Percentiles rank a stretch among this genome's conserved stretches.
These are phyloP conservation scores for Mus minutoides DNA, from an alignment of 2,797 vertebrate genomes.

Conservation along the genomic window DNA sequence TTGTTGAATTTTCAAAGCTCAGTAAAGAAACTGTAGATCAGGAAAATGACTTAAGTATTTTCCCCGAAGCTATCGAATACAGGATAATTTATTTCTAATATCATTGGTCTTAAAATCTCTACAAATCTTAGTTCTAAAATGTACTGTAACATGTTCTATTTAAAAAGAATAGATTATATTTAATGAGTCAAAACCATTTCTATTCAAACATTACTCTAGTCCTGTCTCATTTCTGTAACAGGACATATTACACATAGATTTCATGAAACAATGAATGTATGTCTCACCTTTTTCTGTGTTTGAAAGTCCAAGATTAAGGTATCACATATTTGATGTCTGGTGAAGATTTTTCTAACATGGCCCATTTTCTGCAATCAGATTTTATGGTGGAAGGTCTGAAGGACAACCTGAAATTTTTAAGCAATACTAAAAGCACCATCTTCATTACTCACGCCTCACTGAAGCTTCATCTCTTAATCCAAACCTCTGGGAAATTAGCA, in stretches of 20 bases:
- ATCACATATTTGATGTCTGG: rapidly evolving
- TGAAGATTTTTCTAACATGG: no score
- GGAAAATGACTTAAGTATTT: background rate
- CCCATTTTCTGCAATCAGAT: background rate
- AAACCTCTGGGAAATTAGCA: background rate
- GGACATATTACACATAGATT: background rate
- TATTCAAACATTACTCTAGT: background rate
- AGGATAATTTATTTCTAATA: background rate
- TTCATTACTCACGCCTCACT: background rate
- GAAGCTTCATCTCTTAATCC: background rate
- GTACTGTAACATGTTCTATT: background rate
- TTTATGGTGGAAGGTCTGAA: background rate
- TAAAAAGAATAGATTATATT: background rate
- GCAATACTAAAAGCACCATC: rapidly evolving
- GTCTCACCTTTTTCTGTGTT: background rate
- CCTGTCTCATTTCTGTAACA: no score
- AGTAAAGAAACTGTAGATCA: background rate
- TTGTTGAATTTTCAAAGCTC: background rate
- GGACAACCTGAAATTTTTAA: background rate
- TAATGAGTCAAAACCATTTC: background rate
- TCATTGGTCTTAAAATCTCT: background rate
- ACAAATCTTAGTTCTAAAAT: background rate
- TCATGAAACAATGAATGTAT: background rate
- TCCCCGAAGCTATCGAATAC: background rate
- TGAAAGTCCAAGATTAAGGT: background rate